Base-by-base conservation (phyloP, 2,797 vertebrate genomes). In the Clarias fuscus region DNA sequence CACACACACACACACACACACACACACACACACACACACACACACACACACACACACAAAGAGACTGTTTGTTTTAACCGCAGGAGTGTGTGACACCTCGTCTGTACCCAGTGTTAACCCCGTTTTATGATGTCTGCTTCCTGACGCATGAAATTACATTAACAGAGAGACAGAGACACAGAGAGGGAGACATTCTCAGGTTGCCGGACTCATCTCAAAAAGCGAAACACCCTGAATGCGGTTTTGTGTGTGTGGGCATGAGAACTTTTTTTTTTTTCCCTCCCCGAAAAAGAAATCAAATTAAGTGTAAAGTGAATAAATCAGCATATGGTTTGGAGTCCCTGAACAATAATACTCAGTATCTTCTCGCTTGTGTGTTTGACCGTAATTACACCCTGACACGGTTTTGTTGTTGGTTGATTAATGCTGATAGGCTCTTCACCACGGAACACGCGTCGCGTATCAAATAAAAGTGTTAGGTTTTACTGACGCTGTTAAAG, bases 81-180 rank as follows among this genome's bases (percentile, higher is more conserved):
- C 91, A 91, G 94, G 93, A 93, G 94, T 92, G 90, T 94, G 93
- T 90, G 92, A 93, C 95, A 95, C 93, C 91, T 91, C 27, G 33
- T 93, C 94, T 90, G 93, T 95, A 95, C 94, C 91, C 93, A 89
- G 90, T 91, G 93, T 95, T 94, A 93, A 94, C 93, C 93, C 93
- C 92, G 89, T 91, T 93, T 93, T 90, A 92, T 91, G 93, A 93
- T 88, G 93, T 94, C 93, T 94, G 93, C 91, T 78, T 92, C 90
- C 89, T 87, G 92, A 94, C 90, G 91, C 91, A 92, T 90, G 94
- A 93, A 92, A 95, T 94, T 92, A 92, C 85, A 91, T 93, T 92
- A 92, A 93, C 92, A 93, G 93, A 92, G 83, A 94, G 93, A 94
- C 93, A 94, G 92, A 89, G 90, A 94, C 93, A 94, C 93, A 93